Base-by-base conservation (phyloP, 2,113 vertebrate species). In the Eidolon helvum region DNA sequence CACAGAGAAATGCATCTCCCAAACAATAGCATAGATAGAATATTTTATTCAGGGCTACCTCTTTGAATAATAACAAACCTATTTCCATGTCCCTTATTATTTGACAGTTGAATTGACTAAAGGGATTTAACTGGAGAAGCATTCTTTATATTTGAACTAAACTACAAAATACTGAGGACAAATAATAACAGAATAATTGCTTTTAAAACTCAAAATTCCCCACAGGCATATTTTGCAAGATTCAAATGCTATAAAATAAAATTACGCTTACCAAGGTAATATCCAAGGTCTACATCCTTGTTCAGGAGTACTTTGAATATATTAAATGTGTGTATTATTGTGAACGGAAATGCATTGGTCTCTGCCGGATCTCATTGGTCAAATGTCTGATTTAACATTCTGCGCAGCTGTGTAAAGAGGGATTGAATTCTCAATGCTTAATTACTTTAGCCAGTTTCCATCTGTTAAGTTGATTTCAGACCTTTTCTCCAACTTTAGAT, bases 391-490 rank as follows among this genome's bases (percentile, higher is more conserved):
- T 93, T 98, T 97, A 98, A 97, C 10, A 95, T 97, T 98, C 95
- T 90, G 53, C 87, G 72, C 75, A 96, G 97, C 75, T 94, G 66
- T 96, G 16, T 91, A 95, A 98, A 97, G 93, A 98, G 87, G 92
- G 91, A 98, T 38, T 98, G 93, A 90, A 97, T 98, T 98, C 98
- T 98, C 92, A 98, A 72, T 95, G 93, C 94, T 97, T 98, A 98
- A 98, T 98, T 98, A 95, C 97, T 98, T 98, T 97, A 98, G 82
- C 96, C 94, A 96, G 91, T 98, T 98, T 98, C 98, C 98, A 98
- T 98, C 98, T 98, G 98, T 97, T 98, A 91, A 90, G 94, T 97
- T 98, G 95, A 98, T 98, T 98, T 98, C 93, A 98, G 95, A 97
- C 96, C 97, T 98, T 98, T 98, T 96, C 97, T 96, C 35, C 89